These are phyloP conservation scores for Thinocorus orbignyianus DNA, from an alignment of 2,113 vertebrate species.

Conservation along the genomic window DNA sequence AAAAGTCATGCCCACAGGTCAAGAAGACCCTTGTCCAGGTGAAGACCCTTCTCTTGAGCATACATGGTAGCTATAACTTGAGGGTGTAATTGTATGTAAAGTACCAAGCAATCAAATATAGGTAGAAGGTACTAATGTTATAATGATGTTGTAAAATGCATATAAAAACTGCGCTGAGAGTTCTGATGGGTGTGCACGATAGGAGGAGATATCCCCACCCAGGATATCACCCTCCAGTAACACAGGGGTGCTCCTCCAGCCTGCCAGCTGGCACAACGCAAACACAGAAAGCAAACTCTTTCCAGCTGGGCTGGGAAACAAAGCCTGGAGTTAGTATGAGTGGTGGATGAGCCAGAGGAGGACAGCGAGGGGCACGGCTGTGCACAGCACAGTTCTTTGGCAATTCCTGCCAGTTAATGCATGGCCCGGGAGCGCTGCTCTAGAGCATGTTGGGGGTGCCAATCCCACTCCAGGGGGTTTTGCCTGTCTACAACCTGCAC, in stretches of 20 bases:
- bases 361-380: rapidly evolving
- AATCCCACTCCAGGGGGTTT: neutral
- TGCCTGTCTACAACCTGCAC: rapidly evolving
- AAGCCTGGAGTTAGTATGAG: neutral
- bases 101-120: too few species aligned
- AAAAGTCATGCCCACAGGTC: too few species aligned
- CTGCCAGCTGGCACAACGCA: neutral
- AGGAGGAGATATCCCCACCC: too few species aligned
- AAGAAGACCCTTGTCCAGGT: too few species aligned
- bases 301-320: neutral
- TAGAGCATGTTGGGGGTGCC: neutral
- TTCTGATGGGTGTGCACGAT: too few species aligned
- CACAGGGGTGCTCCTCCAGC: neutral
- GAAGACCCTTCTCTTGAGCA: too few species aligned
- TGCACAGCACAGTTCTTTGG: neutral
- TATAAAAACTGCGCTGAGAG: too few species aligned
- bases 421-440: neutral
- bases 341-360: neutral
- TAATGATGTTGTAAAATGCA: too few species aligned
- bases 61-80: too few species aligned
- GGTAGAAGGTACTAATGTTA: too few species aligned
- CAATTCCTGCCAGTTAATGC: neutral
- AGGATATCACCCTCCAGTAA: neutral
- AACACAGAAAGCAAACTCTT: neutral
- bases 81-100: too few species aligned